Conservation (phyloP, 2,888 invertebrate genomes). For the Lasioglossum calceatum region DNA sequence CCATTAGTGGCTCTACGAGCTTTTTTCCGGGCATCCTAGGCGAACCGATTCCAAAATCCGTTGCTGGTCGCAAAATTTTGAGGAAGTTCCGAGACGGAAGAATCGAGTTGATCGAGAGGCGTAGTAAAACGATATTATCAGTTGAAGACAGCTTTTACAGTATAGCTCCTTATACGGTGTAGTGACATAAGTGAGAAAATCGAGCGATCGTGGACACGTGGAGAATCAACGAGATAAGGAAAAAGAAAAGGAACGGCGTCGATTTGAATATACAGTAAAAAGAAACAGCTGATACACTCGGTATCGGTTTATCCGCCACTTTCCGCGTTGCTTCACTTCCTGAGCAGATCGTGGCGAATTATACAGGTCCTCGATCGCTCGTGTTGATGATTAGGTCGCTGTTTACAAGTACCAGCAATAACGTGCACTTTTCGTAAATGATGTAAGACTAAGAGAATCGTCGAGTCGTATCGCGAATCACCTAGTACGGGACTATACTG, state of each 20-base stretch:
- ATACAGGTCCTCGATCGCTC: slow-evolving; percentile 39
- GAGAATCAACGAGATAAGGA: not conserved
- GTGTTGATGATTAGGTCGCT: slow-evolving; percentile 47
- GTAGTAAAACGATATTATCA: slow-evolving; percentile 73
- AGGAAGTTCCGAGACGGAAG: slow-evolving; percentile 26
- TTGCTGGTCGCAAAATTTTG: slow-evolving; percentile 30
- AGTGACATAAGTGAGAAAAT: slow-evolving; percentile 41
- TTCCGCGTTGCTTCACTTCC: slow-evolving; percentile 2
- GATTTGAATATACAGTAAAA: not conserved
- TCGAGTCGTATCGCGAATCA: slow-evolving; percentile 56
- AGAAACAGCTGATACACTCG: not conserved
- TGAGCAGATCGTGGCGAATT: not conserved
- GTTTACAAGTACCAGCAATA: slow-evolving; percentile 67
- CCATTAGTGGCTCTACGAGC: slow-evolving; percentile 68
- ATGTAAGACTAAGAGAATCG: slow-evolving; percentile 41
- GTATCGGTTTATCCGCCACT: not conserved
- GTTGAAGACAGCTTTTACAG: slow-evolving; percentile 75
- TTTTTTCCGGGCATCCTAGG: slow-evolving; percentile 30
- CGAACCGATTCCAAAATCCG: slow-evolving; percentile 40
- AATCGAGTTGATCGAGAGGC: slow-evolving; percentile 48
- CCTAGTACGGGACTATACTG: slow-evolving; percentile 76
- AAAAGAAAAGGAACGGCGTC: not conserved
- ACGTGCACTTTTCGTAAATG: slow-evolving; percentile 38
- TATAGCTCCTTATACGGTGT: slow-evolving; percentile 74
- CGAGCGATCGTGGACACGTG: slow-evolving; percentile 36